Evolutionary conservation across 2,888 invertebrate genomes (phyloP), one percentile per base, ranked within the genome.

Genomic region (Ypsolopha sequella): DNA sequence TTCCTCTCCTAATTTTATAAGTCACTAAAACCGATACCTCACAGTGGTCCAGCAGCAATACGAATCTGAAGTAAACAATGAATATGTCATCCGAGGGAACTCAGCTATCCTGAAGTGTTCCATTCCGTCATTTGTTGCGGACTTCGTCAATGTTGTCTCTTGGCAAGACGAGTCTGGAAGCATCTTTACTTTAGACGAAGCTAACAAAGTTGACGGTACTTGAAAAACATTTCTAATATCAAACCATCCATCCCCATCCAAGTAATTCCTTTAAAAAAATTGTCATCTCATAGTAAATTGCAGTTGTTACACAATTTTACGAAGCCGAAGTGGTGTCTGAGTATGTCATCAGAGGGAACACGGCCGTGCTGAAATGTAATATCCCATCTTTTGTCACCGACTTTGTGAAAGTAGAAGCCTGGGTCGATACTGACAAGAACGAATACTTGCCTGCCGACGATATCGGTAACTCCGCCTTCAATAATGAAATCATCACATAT

Each of bases 331-430:
- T 93, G 61, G 94, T 95, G 60, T 95, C 95, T 57, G 95, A 96
- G 74, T 95, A 95, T 80, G 95, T 95, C 44, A 95, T 96, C 63
- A 90, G 92, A 61, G 95, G 95, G 51, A 96, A 96, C 73, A 92
- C 94, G 36, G 95, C 95, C 9, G 93, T 95, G 52, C 84, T 96
- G 46, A 95, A 95, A 78, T 96, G 95, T 84, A 95, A 93, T 67
- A 95, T 96, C 65, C 95, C 96, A 35, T 94, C 94, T 58, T 96
- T 95, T 76, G 95, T 95, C 53, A 92, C 94, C 45, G 96, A 97
- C 87, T 97, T 96, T 80, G 94, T 97, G 50, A 91, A 92, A 73
- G 96, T 97, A 51, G 92, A 94, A 72, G 92, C 94, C 57, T 96
- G 95, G 95, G 80, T 89, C 57, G 87, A 89, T 65, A 89, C 89